Base-by-base conservation (phyloP, 2,797 vertebrate species). In the Phataginus tricuspis region DNA sequence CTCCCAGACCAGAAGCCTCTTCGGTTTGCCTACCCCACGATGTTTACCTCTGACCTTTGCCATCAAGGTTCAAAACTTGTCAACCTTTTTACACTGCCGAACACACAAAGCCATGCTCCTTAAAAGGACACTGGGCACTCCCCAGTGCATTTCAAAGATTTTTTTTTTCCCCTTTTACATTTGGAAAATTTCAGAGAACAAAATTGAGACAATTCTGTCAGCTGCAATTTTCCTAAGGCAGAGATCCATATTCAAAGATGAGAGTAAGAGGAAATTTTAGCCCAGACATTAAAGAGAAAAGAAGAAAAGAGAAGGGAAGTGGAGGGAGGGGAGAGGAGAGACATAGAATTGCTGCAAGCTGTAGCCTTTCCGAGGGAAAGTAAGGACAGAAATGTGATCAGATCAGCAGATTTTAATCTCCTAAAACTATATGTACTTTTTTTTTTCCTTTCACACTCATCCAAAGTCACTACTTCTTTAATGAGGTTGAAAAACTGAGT, bases 31-130 rank as follows among this genome's bases (percentile, higher is more conserved):
- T 87, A 23, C 49, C 72, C 27, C 68, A 71, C 31, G 66, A 63
- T 96, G 71, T 90, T 95, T 91, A 82, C 55, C 53, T 94, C 95
- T 88, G 75, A 93, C 74, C 86, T 75, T 86, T 68, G 91, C 14
- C 90, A 84, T 77, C 72, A 66, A 78, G 49, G 82, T 78, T 88
- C 64, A 80, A n/a, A 57, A 55, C 71, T 78, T 69, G 31, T 68
- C 80, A 91, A 51, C 29, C 64, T 84, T 74, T 83, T 83, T 59
- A 37, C 63, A 69, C 45, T 16, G 19, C 78, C 75, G 63, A 96
- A 79, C 59, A 95, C 79, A 74, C 5, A 39, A 92, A 94, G 42
- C 37, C 87, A 86, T 15, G 37, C 23, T 91, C 74, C 31, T 59
- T 68, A 59, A 64, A 75, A 92, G 74, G 49, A 11, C 39, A 21